Base-by-base conservation (phyloP, 2,888 invertebrate species). In the Ctena decussata region DNA sequence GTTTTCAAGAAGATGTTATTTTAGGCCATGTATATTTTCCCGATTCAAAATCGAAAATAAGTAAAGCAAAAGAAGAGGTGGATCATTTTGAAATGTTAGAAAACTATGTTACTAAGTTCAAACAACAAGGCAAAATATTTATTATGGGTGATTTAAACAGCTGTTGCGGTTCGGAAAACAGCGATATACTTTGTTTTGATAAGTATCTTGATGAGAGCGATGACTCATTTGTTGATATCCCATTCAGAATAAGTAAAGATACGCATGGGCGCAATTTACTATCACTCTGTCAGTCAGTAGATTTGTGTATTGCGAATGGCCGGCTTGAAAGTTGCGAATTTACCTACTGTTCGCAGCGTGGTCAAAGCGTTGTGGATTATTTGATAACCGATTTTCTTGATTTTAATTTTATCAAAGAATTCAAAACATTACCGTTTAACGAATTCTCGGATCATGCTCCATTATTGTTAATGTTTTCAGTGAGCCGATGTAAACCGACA, bases 391-490 rank as follows among this genome's bases (percentile, higher is more conserved):
- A 72, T 41, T 30, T 8, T 30, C 8, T 27, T 44, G 72, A 72
- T 35, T 21, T 72, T 6, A 24, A 72, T n/a, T 8, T 44, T 3
- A 24, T 72, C 39, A 44, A 39, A 24, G 44, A 72, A 30, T 72
- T 72, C 44, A 46, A 44, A 72, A 44, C 44, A 44, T 44, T 72
- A 44, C 41, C 41, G 21, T 72, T 72, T 30, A 72, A 72, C 24
- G 72, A 72, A 21, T 44, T 41, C n/a, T 72, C 72, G 11, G 72
- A 72, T 30, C 72, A 72, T 30, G 72, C 72, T 30, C 44, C 72
- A 2, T 72, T 72, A n/a, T 72, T 27, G 24, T 5, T 27, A 2
- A n/a, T 27, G 1, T 57, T 57, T 57, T 24, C 5, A 21, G 2
- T 27, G 27, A 57, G 27, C 3, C 57, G 15, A 27, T 27, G n/a